phyloP scores from a whole-genome alignment of 35 echinoderm and acorn worm genomes.

The Hemicentrotus pulcherrimus region DNA sequence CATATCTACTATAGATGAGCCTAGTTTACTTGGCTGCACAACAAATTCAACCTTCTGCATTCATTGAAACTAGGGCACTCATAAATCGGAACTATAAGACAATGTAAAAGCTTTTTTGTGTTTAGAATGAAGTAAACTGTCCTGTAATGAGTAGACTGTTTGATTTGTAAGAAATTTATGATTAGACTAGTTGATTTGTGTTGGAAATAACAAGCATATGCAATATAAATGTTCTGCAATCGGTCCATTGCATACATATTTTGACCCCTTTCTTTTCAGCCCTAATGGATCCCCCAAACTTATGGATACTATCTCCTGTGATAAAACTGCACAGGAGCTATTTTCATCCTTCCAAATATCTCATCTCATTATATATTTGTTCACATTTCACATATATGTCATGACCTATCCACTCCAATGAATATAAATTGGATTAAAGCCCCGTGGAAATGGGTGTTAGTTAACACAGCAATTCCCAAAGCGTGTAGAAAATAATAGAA shows the following conservation, averaged over 20 bases:
- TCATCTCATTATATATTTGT: not conserved
- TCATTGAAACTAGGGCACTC: no score
- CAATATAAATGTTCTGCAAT: no score
- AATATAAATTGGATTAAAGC: constrained; percentile 15
- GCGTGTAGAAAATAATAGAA: not conserved
- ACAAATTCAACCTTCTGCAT: no score
- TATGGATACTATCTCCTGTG: not conserved
- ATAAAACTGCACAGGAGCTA: not conserved
- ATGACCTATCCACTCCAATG: not conserved
- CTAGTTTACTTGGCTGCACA: no score
- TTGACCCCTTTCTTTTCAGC: not conserved
- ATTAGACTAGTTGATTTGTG: no score
- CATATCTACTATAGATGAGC: no score
- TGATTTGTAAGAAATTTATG: no score
- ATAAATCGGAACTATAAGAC: no score
- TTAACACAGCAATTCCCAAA: not conserved
- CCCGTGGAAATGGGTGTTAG: not conserved
- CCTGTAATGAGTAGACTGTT: no score
- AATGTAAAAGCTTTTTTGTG: no score
- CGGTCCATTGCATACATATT: not conserved
- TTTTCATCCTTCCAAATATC: not conserved
- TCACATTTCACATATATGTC: not conserved
- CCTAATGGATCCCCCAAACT: not conserved
- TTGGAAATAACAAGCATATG: no score
- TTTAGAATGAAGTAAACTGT: no score